phyloP scores from a whole-genome alignment of 2,113 vertebrate species.

The Onychorhynchus coronatus region DNA sequence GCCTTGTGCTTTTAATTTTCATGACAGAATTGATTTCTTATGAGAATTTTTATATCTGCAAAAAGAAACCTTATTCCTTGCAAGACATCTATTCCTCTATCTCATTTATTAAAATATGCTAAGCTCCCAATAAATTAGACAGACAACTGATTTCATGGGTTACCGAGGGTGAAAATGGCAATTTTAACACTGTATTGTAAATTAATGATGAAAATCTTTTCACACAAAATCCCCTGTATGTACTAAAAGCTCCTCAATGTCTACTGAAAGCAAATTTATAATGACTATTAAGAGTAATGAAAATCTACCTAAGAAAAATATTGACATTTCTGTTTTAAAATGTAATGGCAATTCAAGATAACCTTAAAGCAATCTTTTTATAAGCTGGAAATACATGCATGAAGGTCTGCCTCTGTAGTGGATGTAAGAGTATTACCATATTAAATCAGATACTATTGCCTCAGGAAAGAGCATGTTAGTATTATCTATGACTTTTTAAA shows the following conservation, averaged over 20 bases:
- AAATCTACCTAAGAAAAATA: constrained; percentile 11
- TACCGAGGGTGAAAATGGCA: constrained; percentile 56
- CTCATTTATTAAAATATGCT: constrained; percentile 3
- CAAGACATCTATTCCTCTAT: not conserved
- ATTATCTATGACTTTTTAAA: constrained; percentile 32
- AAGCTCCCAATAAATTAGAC: constrained; percentile 21
- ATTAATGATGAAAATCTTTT: constrained; percentile 61
- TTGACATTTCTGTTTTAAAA: constrained; percentile 38
- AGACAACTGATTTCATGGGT: constrained; percentile 62
- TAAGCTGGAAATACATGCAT: not conserved
- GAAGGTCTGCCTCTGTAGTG: not conserved
- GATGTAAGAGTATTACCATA: not conserved
- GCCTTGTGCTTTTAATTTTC: not conserved
- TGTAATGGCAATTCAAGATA: not conserved
- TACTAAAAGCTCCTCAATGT: not conserved
- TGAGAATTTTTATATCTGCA: not conserved
- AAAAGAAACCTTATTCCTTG: constrained; percentile 18
- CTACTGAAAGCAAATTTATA: constrained; percentile 3
- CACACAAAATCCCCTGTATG: not conserved
- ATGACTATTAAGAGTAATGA: constrained; percentile 15
- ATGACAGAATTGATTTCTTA: not conserved
- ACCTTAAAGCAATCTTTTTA: not conserved
- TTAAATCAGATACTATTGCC: constrained; percentile 13
- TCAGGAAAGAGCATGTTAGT: not conserved
- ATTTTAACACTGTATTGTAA: constrained; percentile 52